Percentiles rank a stretch among this genome's conserved stretches.
These are phyloP conservation scores for Sphaerophoria rueppellii DNA, from an alignment of 2,888 invertebrate species.

Conservation along the genomic window DNA sequence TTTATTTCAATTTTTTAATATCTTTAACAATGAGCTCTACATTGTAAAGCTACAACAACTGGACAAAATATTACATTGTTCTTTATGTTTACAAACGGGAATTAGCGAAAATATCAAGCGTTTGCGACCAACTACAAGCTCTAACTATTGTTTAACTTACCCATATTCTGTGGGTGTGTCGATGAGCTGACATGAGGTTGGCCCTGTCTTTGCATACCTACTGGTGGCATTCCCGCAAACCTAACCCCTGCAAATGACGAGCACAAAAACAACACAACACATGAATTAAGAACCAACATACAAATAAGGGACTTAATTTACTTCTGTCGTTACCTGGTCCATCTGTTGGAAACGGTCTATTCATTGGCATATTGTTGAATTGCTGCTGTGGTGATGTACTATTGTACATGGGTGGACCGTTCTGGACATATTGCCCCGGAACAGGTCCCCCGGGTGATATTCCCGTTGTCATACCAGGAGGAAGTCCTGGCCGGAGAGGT, in stretches of 20 bases:
- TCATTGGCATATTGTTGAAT: constrained; percentile 81
- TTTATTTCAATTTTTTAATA: too few relatives aligned
- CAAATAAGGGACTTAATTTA: constrained; percentile 43
- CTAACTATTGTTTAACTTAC: constrained; percentile 75
- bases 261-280: constrained; percentile 32
- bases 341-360: constrained; percentile 80
- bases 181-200: constrained; percentile 86
- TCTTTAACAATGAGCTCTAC: too few relatives aligned
- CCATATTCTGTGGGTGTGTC: constrained; percentile 86
- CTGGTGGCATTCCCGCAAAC: constrained; percentile 81
- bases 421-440: constrained; percentile 76
- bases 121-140: constrained; percentile 23
- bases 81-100: constrained; percentile 10
- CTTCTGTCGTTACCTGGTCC: constrained; percentile 79
- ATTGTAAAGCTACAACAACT: too few relatives aligned
- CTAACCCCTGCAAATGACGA: constrained; percentile 77
- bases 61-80: neutral
- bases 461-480: constrained; percentile 80
- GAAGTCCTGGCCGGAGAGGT: constrained; percentile 80
- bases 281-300: constrained; percentile 52
- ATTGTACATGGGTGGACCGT: constrained; percentile 81
- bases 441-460: constrained; percentile 80
- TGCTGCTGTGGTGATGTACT: constrained; percentile 79
- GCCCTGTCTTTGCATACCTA: constrained; percentile 82
- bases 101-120: constrained; percentile 21